These are phyloP conservation scores for Frankliniella fusca DNA, from an alignment of 2,888 invertebrate genomes.

Conservation along the genomic window DNA sequence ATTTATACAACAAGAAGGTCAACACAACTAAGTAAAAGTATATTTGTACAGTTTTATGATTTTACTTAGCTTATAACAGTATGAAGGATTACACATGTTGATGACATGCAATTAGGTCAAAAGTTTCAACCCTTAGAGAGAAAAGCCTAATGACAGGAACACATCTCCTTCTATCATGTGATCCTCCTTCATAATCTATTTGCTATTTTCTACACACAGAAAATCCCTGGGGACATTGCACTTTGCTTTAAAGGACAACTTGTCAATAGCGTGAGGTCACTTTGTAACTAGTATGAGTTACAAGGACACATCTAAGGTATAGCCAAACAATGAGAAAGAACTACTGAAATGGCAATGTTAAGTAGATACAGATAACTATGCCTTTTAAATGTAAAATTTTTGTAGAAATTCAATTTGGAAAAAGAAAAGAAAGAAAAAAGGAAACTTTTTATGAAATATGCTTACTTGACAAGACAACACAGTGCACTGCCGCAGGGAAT, in stretches of 20 bases:
- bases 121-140: not conserved
- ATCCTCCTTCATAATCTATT: not conserved
- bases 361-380: not conserved
- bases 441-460: not conserved
- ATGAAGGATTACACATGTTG: not conserved
- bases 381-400: too few relatives aligned
- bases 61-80: constrained; percentile 11
- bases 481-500: constrained; percentile 9
- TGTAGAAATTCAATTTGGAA: not conserved
- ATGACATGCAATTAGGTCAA: not conserved
- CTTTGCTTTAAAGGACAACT: not conserved
- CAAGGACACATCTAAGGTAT: too few relatives aligned
- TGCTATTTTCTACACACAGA: constrained; percentile 4
- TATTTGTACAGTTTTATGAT: constrained; percentile 10
- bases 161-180: not conserved
- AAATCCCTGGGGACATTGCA: constrained; percentile 1
- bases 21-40: constrained; percentile 20
- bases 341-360: not conserved
- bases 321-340: too few relatives aligned
- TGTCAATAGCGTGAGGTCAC: not conserved
- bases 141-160: not conserved
- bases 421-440: not conserved
- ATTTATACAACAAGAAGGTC: constrained; percentile 4
- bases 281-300: too few relatives aligned
- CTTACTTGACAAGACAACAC: not conserved